Base-by-base conservation (phyloP, 1,140 invertebrate species). In the Ganaspis sp. region DNA sequence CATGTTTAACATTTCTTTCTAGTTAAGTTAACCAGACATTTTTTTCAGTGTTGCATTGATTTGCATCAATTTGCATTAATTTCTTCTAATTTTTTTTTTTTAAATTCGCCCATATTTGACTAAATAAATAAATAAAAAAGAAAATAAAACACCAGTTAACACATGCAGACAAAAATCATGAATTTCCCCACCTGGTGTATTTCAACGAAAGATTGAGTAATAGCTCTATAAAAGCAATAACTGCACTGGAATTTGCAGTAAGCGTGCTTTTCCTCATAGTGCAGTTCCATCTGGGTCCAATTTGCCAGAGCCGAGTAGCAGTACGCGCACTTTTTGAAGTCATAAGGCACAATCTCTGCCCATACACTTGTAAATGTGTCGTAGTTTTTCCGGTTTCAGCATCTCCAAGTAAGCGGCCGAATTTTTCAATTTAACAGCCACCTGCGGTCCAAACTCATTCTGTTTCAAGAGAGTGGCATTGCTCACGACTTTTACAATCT, bases 291-390 rank as follows among this genome's bases (percentile, higher is more conserved):
- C 40, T 80, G 87, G 11, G 40, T 82, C 71, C 70, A 88, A 40
- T 64, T 78, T 0, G 69, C 75, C 29, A 77, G 76, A 6, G 79
- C 78, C 53, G 72, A 85, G 45, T 86, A 82, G 76, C 92, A 92
- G 80, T 93, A 92, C 0, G 89, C 83, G 81, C 92, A 92, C 15
- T 91, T 90, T 29, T 88, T 86, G 34, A 81, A 90, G 72, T 89
- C 86, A 11, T 74, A 84, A 94, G 15, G 82, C 85, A 82, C 94
- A 94, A 17, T 87, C 80, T 15, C 85, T 86, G 4, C 81, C 86
- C 91, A 94, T 94, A 76, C 94, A 94, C 77, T 94, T 94, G 74
- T 92, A 94, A 6, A 94, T 83, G 15, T 92, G 87, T 21, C 77
- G 74, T 4, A 92, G 73, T 49, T 91, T 92, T 0, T 76, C 54